These are phyloP conservation scores for Polia nebulosa DNA, from an alignment of 2,888 invertebrate species.

Conservation along the genomic window DNA sequence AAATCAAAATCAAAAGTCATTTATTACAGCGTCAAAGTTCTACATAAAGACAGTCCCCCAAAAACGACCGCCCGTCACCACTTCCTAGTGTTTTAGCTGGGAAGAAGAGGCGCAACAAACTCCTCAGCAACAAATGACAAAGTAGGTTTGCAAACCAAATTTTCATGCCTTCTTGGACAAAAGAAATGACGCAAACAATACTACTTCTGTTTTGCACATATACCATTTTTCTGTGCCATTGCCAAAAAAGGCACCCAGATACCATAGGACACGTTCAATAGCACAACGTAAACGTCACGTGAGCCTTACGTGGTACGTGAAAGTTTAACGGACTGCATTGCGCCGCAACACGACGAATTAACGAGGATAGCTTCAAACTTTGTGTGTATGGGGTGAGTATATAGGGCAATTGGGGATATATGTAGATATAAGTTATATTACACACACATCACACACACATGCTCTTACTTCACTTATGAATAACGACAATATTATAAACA, in stretches of 20 bases:
- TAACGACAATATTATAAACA: no score
- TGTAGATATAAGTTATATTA: background rate
- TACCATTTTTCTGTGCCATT: slow-evolving; percentile 18
- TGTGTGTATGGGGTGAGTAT: background rate
- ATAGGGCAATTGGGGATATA: background rate
- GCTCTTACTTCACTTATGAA: no score
- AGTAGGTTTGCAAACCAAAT: background rate
- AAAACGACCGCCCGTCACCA: no score
- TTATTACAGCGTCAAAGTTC: no score
- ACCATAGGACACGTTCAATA: slow-evolving; percentile 38
- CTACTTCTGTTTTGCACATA: slow-evolving; percentile 3
- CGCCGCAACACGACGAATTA: slow-evolving; percentile 57
- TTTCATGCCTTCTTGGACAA: background rate
- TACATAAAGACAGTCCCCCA: no score
- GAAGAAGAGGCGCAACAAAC: no score
- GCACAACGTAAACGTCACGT: slow-evolving; percentile 46
- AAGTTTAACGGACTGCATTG: slow-evolving; percentile 59
- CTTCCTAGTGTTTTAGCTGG: no score
- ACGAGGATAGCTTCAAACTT: slow-evolving; percentile 31
- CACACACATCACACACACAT: no score
- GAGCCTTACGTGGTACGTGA: slow-evolving; percentile 38
- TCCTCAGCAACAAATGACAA: no score
- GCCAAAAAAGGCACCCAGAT: slow-evolving; percentile 29
- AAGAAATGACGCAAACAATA: slow-evolving; percentile 39
- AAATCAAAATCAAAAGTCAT: no score